Base-by-base conservation (phyloP, 2,888 invertebrate species). In the Leucophora obtusa region DNA sequence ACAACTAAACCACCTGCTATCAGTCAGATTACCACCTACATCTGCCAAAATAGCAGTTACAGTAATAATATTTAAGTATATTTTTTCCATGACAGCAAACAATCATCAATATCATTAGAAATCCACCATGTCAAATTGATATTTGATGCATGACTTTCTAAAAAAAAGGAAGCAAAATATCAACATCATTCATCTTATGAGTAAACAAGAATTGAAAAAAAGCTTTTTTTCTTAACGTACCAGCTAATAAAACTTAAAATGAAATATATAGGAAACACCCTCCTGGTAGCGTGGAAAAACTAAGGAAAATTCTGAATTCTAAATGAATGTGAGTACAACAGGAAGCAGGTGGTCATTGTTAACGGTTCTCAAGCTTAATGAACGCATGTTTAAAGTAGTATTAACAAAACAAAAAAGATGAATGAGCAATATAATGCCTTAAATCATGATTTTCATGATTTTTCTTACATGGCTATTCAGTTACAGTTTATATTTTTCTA, bases 121-220 rank as follows among this genome's bases (percentile, higher is more conserved):
- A 76, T 73, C 47, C 54, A 59, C 65, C 85, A 85, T 85, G 87
- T 87, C 86, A 86, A 88, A 87, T 87, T 88, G 88, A 87, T 88
- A 86, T 88, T 87, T 87, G 88, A 88, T 87, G 86, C 87, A 87
- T 87, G 88, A 87, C 87, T 86, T 76, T 80, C 59, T n/a, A 63
- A 66, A 56, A 76, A 76, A 53, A 83, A 83, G 83, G 86, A 87
- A 86, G 86, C 86, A 87, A n/a, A n/a, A n/a, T n/a, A n/a, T 86
- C 85, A 85, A 86, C 86, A 87, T 87, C 88, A 86, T 87, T 87
- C 87, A 87, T 87, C 87, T 86, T 87, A 85, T 81, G 43, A 47
- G n/a, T 82, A 69, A 38, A 53, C 50, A 35, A n/a, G 2, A 65
- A 50, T 11, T 28, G 53, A 17, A 11, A 18, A 21, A 51, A 60